Evolutionary conservation across 2,113 vertebrate genomes (phyloP).

Genomic region (Apodemus speciosus): DNA sequence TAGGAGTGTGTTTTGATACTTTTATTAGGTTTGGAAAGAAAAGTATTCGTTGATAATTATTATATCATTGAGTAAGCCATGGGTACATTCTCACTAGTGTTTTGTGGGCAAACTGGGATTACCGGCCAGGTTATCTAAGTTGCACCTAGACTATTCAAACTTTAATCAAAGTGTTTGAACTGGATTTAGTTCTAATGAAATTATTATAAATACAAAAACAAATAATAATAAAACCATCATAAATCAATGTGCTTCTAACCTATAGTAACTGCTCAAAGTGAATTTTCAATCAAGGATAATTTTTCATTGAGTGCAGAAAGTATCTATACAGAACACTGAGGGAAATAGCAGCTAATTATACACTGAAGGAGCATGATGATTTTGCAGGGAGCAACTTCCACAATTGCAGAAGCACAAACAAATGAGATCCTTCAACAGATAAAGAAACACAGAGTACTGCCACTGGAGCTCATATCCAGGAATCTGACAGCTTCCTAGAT

Average conservation of each 20-base stretch:
- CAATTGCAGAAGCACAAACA: background rate
- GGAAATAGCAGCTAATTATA: background rate
- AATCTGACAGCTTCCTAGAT: background rate
- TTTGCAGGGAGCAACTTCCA: background rate
- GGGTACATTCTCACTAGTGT: background rate
- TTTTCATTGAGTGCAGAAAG: background rate
- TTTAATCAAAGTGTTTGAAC: background rate
- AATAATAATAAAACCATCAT: background rate
- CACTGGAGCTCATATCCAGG: background rate
- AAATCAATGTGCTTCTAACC: background rate
- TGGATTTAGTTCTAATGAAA: slow-evolving; percentile 23
- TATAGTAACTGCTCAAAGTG: background rate
- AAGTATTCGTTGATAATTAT: slow-evolving; percentile 33
- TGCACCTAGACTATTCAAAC: background rate
- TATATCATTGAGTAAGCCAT: background rate
- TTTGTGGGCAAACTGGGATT: background rate
- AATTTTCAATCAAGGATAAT: background rate
- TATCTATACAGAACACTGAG: background rate
- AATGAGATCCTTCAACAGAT: background rate
- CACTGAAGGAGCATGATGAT: background rate
- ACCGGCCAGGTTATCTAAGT: background rate
- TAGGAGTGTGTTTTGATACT: background rate
- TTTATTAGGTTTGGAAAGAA: background rate
- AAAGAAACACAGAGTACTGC: background rate
- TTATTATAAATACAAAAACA: slow-evolving; percentile 36